Percentiles rank a stretch among this genome's conserved stretches.
These are phyloP conservation scores for Miichthys miiuy DNA, from an alignment of 2,797 vertebrate genomes.

Conservation along the genomic window DNA sequence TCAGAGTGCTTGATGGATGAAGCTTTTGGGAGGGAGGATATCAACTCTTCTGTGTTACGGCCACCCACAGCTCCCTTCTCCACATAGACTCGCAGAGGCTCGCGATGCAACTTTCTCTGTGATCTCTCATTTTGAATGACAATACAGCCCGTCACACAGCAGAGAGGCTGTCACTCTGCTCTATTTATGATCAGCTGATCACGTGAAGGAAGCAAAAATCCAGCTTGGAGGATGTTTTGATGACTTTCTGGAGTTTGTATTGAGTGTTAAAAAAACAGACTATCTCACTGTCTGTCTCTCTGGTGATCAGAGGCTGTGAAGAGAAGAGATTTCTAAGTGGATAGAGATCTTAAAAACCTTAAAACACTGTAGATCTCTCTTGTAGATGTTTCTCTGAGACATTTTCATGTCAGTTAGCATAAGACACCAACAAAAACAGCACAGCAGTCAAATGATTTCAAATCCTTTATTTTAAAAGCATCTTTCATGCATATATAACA, in stretches of 20 bases:
- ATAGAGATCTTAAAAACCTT: no score
- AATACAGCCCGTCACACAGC: not conserved
- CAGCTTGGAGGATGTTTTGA: no score
- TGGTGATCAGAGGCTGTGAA: not conserved
- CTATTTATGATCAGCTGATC: not conserved
- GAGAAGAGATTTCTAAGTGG: no score
- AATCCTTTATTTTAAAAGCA: not conserved
- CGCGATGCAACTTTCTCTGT: not conserved
- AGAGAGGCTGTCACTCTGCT: not conserved
- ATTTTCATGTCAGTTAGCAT: not conserved
- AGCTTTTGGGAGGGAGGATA: not conserved
- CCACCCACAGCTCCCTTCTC: not conserved
- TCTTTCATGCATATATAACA: not conserved
- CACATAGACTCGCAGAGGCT: no score
- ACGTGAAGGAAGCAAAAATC: not conserved
- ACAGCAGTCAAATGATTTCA: not conserved
- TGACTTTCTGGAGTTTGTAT: not conserved
- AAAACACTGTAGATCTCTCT: no score
- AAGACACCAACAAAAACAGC: not conserved
- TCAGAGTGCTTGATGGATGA: not conserved
- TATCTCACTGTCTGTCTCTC: not conserved
- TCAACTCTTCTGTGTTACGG: not conserved
- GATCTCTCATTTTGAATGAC: not conserved
- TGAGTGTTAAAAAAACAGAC: no score
- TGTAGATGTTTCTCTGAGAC: not conserved